A percentile compares a stretch with the other conserved stretches of the same genome.
Conservation (phyloP, 2,113 vertebrate genomes). For the Pycnonotus jocosus region DNA sequence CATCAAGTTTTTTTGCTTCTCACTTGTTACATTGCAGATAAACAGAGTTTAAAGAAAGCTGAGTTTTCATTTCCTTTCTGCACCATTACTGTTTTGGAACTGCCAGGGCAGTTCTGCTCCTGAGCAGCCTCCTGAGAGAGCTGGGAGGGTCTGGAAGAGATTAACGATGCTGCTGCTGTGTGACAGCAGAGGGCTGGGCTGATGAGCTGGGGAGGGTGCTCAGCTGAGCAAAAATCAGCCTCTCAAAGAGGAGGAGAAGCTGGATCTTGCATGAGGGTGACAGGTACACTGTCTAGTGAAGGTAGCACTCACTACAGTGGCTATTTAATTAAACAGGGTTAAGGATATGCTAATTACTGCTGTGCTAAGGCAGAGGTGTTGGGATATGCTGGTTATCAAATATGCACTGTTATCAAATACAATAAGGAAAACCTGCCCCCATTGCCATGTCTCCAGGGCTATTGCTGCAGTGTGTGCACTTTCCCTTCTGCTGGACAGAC, state of each 20-base stretch:
- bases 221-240: not conserved
- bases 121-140: not conserved
- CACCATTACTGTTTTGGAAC: not conserved
- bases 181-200: not conserved
- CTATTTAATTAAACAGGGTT: not conserved
- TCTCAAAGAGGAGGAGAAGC: not conserved
- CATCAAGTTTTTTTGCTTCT: not conserved
- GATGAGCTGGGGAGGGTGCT: not conserved
- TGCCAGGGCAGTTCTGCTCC: not conserved
- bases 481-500: not conserved
- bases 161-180: rapidly evolving
- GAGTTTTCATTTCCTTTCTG: not conserved
- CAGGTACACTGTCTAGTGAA: rapidly evolving
- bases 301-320: not conserved
- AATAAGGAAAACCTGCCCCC: not conserved
- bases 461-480: not conserved
- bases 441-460: rapidly evolving
- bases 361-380: not conserved
- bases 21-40: not conserved
- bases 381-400: no score
- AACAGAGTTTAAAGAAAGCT: not conserved
- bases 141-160: not conserved
- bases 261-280: not conserved
- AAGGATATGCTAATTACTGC: not conserved
- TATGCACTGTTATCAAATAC: not conserved